Percentiles rank a stretch among this genome's conserved stretches.
Evolutionary conservation across 1,140 invertebrate species (phyloP).

Genomic region (Zaprionus inermis): DNA sequence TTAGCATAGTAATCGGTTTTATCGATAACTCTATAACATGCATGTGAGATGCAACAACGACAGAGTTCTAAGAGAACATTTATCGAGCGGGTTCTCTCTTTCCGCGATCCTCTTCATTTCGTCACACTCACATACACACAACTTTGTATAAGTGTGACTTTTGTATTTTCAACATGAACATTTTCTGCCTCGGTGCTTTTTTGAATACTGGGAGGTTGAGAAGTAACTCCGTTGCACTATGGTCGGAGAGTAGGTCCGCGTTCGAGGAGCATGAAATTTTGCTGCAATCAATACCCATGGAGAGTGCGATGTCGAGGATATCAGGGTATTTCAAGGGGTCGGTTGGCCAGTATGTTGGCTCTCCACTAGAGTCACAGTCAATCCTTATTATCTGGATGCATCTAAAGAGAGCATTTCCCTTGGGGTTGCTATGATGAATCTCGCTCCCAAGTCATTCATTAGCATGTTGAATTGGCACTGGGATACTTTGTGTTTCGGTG

Average conservation of each 20-base stretch:
- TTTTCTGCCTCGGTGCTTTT: not conserved
- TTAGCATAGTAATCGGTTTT: no score
- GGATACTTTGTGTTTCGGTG: not conserved
- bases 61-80: no score
- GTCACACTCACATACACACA: no score
- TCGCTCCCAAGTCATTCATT: not conserved
- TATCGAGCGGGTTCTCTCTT: no score
- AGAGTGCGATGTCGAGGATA: not conserved
- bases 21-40: no score
- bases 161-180: no score
- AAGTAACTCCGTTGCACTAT: not conserved
- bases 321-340: not conserved
- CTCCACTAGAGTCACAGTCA: not conserved
- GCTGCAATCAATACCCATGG: not conserved
- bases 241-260: not conserved
- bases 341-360: no score
- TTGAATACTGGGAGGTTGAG: not conserved
- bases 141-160: no score
- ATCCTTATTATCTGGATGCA: not conserved
- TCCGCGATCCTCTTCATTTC: no score
- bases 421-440: constrained; percentile 2
- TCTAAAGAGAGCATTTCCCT: not conserved
- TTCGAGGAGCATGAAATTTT: not conserved
- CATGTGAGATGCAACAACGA: no score
- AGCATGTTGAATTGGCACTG: not conserved